phyloP scores from a whole-genome alignment of 2,888 invertebrate genomes.

The Volucella inanis region DNA sequence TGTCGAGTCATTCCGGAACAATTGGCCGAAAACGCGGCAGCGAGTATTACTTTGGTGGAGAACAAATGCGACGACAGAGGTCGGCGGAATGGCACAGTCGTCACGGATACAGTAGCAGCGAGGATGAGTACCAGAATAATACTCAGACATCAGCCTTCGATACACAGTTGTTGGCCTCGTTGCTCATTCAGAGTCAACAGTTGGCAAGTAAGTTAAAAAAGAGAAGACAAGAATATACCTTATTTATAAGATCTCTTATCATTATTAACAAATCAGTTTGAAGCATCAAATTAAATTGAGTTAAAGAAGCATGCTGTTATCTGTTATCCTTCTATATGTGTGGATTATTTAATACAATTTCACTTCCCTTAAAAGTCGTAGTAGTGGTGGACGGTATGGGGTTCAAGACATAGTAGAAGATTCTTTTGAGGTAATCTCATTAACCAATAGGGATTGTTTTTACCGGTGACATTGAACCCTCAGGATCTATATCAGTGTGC shows the following conservation, averaged over 20 bases:
- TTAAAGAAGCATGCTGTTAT: no score
- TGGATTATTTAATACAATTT: no score
- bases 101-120: slow-evolving; percentile 85
- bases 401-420: no score
- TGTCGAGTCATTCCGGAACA: slow-evolving; percentile 83
- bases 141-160: slow-evolving; percentile 83
- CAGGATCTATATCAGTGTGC: no score
- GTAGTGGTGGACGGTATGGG: no score
- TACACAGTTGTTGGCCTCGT: slow-evolving; percentile 85
- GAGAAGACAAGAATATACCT: neutral
- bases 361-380: no score
- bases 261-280: neutral
- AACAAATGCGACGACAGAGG: slow-evolving; percentile 84
- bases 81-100: slow-evolving; percentile 85
- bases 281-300: no score
- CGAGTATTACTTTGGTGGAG: slow-evolving; percentile 81
- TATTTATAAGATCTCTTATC: neutral
- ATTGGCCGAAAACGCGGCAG: slow-evolving; percentile 83
- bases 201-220: slow-evolving; percentile 84
- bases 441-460: no score
- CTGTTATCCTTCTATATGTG: no score
- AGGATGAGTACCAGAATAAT: slow-evolving; percentile 84
- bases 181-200: slow-evolving; percentile 85
- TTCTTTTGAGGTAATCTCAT: no score
- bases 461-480: no score